Base-by-base conservation (phyloP, 1,140 invertebrate species). In the Cydia amplana region DNA sequence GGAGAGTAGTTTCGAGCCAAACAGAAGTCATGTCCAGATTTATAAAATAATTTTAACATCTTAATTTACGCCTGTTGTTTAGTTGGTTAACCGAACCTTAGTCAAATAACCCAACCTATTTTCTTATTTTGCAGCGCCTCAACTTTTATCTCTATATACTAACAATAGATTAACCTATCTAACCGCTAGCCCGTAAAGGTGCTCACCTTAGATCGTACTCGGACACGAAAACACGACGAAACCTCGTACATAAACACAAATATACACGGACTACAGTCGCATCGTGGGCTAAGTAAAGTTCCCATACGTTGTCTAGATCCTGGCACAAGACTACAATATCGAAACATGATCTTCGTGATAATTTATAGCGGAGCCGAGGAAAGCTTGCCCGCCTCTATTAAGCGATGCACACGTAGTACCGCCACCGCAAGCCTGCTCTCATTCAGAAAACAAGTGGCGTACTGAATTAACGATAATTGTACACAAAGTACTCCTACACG, bases 291-390 rank as follows among this genome's bases (percentile, higher is more conserved):
- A 32, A 32, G 46, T 51, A 51, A 51, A 78, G 82, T 89, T 90
- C 85, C 85, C 85, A 87, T 85, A 85, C 80, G 83, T 82, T 76
- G 79, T 60, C 55, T 82, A 78, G 76, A 74, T 75, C 75, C 73
- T 73, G 74, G 81, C 75, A 82, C 77, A 85, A 83, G 81, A 84
- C 83, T 83, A 76, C 80, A 80, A 75, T 78, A 81, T 78, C 75
- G 80, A 79, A 87, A 90, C 87, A 90, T 86, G 88, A 87, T 88
- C 82, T 87, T 85, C 85, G 88, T 89, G 87, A 90, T 91, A 92
- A 90, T 90, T 88, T 90, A 87, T 87, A 82, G 82, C 82, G 84
- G 80, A 85, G 82, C 81, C 83, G 82, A 84, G 83, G 84, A 84
- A 84, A 87, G 82, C 87, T 87, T 87, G 87, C 87, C 78, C 77